Evolutionary conservation across 2,888 invertebrate genomes (phyloP).

Genomic region (Amphipyra berbera): DNA sequence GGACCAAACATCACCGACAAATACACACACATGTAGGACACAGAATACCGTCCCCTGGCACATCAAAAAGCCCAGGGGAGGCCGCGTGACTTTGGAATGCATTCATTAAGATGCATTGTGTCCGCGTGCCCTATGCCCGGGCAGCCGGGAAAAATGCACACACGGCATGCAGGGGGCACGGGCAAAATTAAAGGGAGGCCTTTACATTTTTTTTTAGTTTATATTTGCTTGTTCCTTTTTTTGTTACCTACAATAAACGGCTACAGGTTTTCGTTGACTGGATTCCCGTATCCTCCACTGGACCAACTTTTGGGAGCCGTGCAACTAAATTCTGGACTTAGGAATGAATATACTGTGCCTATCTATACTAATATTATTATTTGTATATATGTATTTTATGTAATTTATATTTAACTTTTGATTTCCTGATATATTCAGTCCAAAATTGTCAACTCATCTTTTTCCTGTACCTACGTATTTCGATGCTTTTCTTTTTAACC

Average conservation of each 20-base stretch:
- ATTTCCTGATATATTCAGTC: too few relatives aligned
- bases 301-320: too few relatives aligned
- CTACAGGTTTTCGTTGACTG: conserved; percentile 20
- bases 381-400: too few relatives aligned
- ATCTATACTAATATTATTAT: too few relatives aligned
- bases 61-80: conserved; percentile 55
- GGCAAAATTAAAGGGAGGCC: conserved; percentile 45
- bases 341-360: too few relatives aligned
- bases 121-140: conserved; percentile 56
- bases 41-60: conserved; percentile 42
- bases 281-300: too few relatives aligned
- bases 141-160: conserved; percentile 44
- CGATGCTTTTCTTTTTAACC: too few relatives aligned
- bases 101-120: conserved; percentile 79
- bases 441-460: too few relatives aligned
- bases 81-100: conserved; percentile 71
- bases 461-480: too few relatives aligned
- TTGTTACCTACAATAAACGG: too few relatives aligned
- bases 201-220: conserved; percentile 14
- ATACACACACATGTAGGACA: conserved; percentile 13
- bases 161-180: conserved; percentile 22
- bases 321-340: too few relatives aligned
- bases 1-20: conserved; percentile 24
- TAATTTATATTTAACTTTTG: too few relatives aligned
- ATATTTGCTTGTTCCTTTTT: conserved; percentile 4